A percentile compares a stretch with the other conserved stretches of the same genome.
phyloP scores from a whole-genome alignment of 2,888 invertebrate genomes.

The Diploptera punctata region DNA sequence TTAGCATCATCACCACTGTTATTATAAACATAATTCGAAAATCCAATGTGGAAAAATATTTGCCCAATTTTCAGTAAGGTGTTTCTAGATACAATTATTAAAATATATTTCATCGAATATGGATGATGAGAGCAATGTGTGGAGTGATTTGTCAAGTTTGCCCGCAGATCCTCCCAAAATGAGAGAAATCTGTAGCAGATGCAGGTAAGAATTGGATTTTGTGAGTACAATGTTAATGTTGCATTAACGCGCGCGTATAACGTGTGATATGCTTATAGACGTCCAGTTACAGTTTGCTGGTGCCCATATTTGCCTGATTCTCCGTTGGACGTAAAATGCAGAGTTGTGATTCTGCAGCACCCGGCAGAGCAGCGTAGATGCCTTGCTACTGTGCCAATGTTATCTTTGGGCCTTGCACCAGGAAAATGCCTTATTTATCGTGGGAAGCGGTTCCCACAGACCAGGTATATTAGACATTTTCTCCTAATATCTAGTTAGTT shows the following conservation, averaged over 20 bases:
- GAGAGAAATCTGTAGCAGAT: slow-evolving; percentile 72
- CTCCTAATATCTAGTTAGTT: too few relatives aligned
- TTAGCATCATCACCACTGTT: too few relatives aligned
- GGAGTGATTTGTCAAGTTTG: slow-evolving; percentile 76
- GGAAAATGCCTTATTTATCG: slow-evolving; percentile 80
- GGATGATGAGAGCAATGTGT: slow-evolving; percentile 52
- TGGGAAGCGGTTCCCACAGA: slow-evolving; percentile 84
- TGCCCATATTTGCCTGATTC: slow-evolving; percentile 80
- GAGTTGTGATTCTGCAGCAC: slow-evolving; percentile 85
- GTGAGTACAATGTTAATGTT: not conserved
- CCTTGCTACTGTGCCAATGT: slow-evolving; percentile 88
- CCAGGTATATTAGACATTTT: slow-evolving; percentile 61
- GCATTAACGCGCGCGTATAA: not conserved
- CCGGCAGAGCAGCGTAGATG: slow-evolving; percentile 92
- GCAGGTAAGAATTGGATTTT: slow-evolving; percentile 63
- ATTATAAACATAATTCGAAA: too few relatives aligned
- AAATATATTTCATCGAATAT: too few relatives aligned
- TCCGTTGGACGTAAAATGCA: slow-evolving; percentile 71
- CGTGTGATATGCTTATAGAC: slow-evolving; percentile 60
- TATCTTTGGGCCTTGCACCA: slow-evolving; percentile 74
- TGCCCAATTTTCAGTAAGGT: too few relatives aligned
- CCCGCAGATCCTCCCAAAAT: slow-evolving; percentile 78
- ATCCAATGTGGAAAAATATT: too few relatives aligned
- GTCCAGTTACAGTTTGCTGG: slow-evolving; percentile 90
- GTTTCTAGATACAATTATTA: too few relatives aligned